Conservation (phyloP, 2,113 vertebrate species). For the Erythrocercus mccallii region DNA sequence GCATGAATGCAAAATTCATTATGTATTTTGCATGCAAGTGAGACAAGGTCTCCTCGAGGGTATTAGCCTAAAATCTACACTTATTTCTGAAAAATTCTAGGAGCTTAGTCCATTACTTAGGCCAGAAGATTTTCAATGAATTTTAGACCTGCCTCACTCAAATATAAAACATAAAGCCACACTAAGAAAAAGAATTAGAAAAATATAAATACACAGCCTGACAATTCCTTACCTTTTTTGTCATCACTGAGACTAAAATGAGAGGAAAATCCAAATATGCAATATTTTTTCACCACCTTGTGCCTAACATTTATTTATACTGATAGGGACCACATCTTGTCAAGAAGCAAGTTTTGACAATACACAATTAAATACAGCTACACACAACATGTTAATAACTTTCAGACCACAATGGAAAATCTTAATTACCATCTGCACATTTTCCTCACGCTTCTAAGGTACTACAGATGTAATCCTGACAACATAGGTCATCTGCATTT, state of each 20-base stretch:
- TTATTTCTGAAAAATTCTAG: neutral
- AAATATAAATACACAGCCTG: neutral
- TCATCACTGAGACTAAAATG: neutral
- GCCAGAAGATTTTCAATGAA: neutral
- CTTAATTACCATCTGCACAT: neutral
- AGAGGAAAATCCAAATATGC: neutral
- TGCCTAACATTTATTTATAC: neutral
- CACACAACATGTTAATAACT: neutral
- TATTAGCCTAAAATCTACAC: neutral
- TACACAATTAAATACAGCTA: neutral
- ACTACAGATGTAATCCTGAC: neutral
- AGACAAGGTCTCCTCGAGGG: neutral
- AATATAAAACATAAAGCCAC: neutral
- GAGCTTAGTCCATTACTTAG: neutral
- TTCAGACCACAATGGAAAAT: neutral
- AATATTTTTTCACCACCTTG: neutral
- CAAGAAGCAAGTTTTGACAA: neutral
- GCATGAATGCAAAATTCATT: neutral
- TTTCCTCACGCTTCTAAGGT: neutral
- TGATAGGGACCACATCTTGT: neutral
- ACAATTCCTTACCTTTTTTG: neutral
- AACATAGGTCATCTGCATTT: neutral
- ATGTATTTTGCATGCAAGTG: neutral
- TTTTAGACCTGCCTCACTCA: neutral
- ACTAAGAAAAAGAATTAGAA: neutral